Conservation (phyloP, 2,888 invertebrate species). For the Metopia argyrocephala region DNA sequence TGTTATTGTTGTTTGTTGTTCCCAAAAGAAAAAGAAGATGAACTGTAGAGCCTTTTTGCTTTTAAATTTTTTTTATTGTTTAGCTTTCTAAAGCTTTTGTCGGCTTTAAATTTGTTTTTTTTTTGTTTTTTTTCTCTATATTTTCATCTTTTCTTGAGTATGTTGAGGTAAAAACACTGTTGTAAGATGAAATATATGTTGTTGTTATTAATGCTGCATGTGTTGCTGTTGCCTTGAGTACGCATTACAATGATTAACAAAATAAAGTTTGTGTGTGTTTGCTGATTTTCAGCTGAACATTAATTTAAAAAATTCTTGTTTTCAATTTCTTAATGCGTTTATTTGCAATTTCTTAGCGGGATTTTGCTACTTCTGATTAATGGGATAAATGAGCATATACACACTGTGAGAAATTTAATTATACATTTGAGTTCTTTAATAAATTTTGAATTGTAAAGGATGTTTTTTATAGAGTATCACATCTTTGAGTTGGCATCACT, state of each 20-base stretch:
- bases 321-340: not conserved
- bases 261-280: not conserved
- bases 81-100: conserved; percentile 38
- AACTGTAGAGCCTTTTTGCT: not conserved
- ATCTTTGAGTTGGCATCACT: no score
- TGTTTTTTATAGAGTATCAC: no score
- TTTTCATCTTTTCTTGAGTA: not conserved
- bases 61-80: not conserved
- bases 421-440: no score
- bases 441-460: no score
- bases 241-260: conserved; percentile 23
- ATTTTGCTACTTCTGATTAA: conserved; percentile 7
- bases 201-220: conserved; percentile 21
- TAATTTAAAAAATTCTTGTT: not conserved
- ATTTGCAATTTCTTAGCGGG: conserved; percentile 11
- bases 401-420: not conserved
- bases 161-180: conserved; percentile 25
- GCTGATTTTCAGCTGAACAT: not conserved
- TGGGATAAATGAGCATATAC: no score
- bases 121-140: not conserved
- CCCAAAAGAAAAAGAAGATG: conserved; percentile 10
- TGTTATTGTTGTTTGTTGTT: conserved; percentile 19
- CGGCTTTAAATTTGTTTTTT: conserved; percentile 27
- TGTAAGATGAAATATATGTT: conserved; percentile 38
- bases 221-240: no score